These are phyloP conservation scores for Pseudocheirus occidentalis DNA, from an alignment of 2,797 vertebrate species.

Conservation along the genomic window DNA sequence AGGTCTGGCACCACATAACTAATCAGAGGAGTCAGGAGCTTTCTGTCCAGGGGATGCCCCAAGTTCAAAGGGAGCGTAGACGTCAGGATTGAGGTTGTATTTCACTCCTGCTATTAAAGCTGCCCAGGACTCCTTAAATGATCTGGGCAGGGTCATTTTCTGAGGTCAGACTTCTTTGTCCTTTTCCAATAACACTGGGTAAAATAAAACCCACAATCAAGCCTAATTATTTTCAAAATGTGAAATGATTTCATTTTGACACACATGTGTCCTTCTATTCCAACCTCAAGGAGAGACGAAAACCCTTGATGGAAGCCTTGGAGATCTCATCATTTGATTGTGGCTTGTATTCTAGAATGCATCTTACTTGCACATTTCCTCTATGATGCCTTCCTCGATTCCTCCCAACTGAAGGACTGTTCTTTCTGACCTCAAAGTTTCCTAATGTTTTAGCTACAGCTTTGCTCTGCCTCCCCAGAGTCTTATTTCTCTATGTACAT, in stretches of 20 bases:
- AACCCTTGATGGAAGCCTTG: background rate
- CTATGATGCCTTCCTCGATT: background rate
- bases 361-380: background rate
- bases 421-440: background rate
- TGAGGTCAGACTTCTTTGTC: slow-evolving; percentile 71
- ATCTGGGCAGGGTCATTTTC: slow-evolving; percentile 70
- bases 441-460: background rate
- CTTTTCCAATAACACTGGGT: slow-evolving; percentile 61
- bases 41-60: slow-evolving; percentile 89
- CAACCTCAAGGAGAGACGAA: slow-evolving; percentile 2
- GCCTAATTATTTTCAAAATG: slow-evolving; percentile 66
- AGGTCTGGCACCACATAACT: slow-evolving; percentile 85
- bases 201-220: slow-evolving; percentile 62
- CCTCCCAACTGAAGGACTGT: background rate
- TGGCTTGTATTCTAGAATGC: background rate
- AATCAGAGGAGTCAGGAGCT: slow-evolving; percentile 85
- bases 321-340: background rate
- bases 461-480: background rate
- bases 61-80: slow-evolving; percentile 93
- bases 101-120: slow-evolving; percentile 87
- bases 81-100: slow-evolving; percentile 89
- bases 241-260: slow-evolving; percentile 62
- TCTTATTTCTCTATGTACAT: background rate
- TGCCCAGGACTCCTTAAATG: slow-evolving; percentile 77
- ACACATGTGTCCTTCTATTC: slow-evolving; percentile 38